A percentile compares a stretch with the other conserved stretches of the same genome.
phyloP scores from a whole-genome alignment of 2,113 vertebrate species.

The Sminthopsis crassicaudata region DNA sequence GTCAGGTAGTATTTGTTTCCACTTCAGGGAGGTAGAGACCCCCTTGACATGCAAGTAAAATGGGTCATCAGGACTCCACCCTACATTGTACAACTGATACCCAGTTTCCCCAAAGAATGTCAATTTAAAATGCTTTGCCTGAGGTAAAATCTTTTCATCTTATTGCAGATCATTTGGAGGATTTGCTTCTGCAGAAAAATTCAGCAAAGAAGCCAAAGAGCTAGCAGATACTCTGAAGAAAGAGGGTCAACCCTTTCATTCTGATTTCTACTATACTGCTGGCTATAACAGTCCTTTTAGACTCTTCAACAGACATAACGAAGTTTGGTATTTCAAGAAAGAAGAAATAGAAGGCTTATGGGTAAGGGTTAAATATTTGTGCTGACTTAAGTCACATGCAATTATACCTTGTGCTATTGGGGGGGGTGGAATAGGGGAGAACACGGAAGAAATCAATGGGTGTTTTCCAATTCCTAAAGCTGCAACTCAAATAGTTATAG shows the following conservation, averaged over 20 bases:
- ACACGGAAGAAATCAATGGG: neutral
- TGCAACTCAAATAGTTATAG: neutral
- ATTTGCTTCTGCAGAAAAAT: slow-evolving; percentile 87
- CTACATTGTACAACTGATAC: neutral
- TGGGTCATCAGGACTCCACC: neutral
- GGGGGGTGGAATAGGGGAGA: neutral
- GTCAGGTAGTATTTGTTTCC: slow-evolving; percentile 81
- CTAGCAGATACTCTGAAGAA: slow-evolving; percentile 85
- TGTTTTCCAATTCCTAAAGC: neutral
- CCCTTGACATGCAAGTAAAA: neutral
- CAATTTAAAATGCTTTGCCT: neutral
- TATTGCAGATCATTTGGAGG: slow-evolving; percentile 86
- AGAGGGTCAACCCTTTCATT: slow-evolving; percentile 82
- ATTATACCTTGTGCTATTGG: neutral
- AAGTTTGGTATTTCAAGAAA: slow-evolving; percentile 89
- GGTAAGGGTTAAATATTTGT: slow-evolving; percentile 53
- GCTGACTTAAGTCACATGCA: neutral
- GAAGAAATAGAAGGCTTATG: neutral
- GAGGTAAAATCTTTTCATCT: accelerated
- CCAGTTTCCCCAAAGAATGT: neutral
- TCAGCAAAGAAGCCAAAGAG: slow-evolving; percentile 84
- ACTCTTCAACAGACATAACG: slow-evolving; percentile 89
- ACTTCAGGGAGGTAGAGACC: neutral
- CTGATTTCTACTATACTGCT: slow-evolving; percentile 85
- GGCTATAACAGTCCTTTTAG: slow-evolving; percentile 92